Base-by-base conservation (phyloP, 2,888 invertebrate species). In the Oxystoma pomonae region DNA sequence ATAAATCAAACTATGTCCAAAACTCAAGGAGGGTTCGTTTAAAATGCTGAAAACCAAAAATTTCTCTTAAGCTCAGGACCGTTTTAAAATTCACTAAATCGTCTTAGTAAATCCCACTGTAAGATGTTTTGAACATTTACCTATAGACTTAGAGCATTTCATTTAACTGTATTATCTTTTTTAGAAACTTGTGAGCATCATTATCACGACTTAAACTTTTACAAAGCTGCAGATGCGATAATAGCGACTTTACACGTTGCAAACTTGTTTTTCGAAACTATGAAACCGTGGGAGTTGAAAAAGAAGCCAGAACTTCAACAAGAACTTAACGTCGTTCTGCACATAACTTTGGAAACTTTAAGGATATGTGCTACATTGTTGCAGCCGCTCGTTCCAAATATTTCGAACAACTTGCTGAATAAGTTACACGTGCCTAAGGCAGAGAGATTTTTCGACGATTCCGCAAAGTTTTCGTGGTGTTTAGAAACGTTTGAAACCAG, bases 281-380 rank as follows among this genome's bases (percentile, higher is more conserved):
- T 88, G 71, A 89, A 91, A 77, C 98, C 98, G 0, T 99, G 98
- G 98, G 86, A 89, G 69, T 82, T 98, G 64, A 86, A 83, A 60
- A 91, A 92, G 74, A 76, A 82, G 9, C 79, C 82, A 0, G 81
- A 84, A 55, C 75, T 78, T 20, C 68, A 74, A 16, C 81, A 85
- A 55, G 83, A 88, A 72, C 79, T 94, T 1, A 85, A 90, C 73
- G 86, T 87, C 16, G 86, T 96, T 58, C 83, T 98, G 62, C 90
- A 92, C 75, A 79, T 97, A 55, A 89, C 92, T 19, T 83, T 97
- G 82, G 97, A 98, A 81, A 88, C 91, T 0, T 79, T 95, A 55
- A 84, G 97, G 70, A 87, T 95, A 63, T 84, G 86, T 71, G 88
- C 88, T 16, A 89, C 97, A 65, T 85, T 94, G 51, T 80, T 98